Conservation (phyloP, 2,797 vertebrate genomes). For the Sebastes oblongus region DNA sequence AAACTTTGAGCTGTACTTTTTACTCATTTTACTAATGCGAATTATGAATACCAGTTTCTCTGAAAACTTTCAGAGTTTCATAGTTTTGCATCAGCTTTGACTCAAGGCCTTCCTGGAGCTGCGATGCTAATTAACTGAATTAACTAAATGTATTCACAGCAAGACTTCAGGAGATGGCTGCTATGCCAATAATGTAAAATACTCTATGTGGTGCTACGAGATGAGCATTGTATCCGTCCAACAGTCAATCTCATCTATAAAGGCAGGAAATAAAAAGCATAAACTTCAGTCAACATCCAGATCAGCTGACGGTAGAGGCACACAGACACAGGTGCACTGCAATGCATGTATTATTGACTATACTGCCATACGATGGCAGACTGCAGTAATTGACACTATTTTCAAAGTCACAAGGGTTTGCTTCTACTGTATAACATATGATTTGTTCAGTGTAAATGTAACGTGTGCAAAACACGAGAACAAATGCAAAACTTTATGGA, state of each 20-base stretch:
- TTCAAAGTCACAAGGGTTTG: not conserved
- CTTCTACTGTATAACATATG: not conserved
- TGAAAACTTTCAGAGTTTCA: constrained; percentile 2
- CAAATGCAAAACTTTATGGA: not conserved
- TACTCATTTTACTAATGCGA: not conserved
- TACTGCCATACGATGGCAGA: constrained; percentile 23
- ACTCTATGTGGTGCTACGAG: not conserved
- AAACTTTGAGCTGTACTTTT: not conserved
- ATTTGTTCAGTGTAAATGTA: not conserved
- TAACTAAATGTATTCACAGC: not conserved
- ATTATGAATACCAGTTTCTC: not conserved
- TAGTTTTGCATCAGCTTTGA: constrained; percentile 34
- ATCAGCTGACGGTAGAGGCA: not conserved
- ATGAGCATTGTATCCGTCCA: not conserved
- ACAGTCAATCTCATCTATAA: not conserved
- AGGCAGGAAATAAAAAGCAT: not conserved
- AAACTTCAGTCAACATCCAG: not conserved
- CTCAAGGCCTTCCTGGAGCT: not conserved
- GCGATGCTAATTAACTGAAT: not conserved
- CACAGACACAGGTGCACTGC: not conserved
- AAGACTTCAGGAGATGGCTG: not conserved
- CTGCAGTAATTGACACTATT: not conserved
- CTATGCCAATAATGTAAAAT: not conserved
- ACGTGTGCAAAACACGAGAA: not conserved
- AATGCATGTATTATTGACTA: not conserved